phyloP scores from a whole-genome alignment of 1,140 invertebrate genomes.

The Sycobia sp. region DNA sequence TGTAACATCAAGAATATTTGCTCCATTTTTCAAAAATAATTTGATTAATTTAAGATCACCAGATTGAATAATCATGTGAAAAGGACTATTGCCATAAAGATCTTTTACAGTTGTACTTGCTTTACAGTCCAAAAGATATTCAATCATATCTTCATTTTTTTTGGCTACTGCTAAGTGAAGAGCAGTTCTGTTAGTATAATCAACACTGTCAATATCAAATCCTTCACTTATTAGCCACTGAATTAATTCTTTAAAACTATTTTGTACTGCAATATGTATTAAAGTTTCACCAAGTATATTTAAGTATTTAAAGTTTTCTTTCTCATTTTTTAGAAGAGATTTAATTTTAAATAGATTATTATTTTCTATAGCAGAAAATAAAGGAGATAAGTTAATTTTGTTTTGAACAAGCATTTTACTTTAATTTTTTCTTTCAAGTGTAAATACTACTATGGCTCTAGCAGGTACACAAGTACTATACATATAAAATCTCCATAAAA shows the following conservation, averaged over 20 bases:
- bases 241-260: slow-evolving; percentile 10
- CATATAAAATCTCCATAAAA: too few species aligned
- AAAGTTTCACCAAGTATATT: slow-evolving; percentile 11
- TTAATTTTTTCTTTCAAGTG: neutral
- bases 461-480: too few species aligned
- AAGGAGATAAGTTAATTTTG: neutral
- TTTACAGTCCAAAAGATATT: slow-evolving; percentile 7
- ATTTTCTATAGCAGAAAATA: neutral
- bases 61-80: neutral
- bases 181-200: slow-evolving; percentile 11
- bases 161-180: slow-evolving; percentile 3
- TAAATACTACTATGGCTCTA: too few species aligned
- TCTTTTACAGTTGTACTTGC: slow-evolving; percentile 1
- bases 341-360: neutral
- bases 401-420: neutral
- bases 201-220: slow-evolving; percentile 3
- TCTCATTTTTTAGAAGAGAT: slow-evolving; percentile 1
- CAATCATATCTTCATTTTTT: slow-evolving; percentile 14
- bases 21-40: slow-evolving; percentile 8
- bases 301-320: neutral
- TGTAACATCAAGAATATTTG: slow-evolving; percentile 4
- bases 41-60: neutral
- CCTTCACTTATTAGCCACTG: neutral
- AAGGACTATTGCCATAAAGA: slow-evolving; percentile 16
- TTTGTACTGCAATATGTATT: slow-evolving; percentile 10